Evolutionary conservation across 2,797 vertebrate genomes (phyloP).

Genomic region (Argyrosomus regius): DNA sequence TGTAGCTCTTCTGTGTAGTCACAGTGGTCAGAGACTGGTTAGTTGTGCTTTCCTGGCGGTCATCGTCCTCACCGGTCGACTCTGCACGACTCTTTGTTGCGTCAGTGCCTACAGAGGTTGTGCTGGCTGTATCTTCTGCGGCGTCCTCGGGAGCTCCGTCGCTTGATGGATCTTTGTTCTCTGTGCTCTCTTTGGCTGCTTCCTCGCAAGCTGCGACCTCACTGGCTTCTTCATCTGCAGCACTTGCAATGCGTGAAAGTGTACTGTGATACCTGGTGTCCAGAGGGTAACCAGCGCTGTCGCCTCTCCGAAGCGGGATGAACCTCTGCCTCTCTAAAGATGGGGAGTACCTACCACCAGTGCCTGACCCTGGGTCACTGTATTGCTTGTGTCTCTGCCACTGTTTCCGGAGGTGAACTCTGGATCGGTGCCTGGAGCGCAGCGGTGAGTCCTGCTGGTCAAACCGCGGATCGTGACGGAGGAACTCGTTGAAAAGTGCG

Average conservation of each 20-base stretch:
- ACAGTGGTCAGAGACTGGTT: conserved; percentile 29
- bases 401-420: conserved; percentile 93
- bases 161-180: conserved; percentile 41
- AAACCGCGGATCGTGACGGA: conserved; percentile 95
- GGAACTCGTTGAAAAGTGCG: conserved; percentile 95
- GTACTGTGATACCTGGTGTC: conserved; percentile 90
- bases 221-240: conserved; percentile 89
- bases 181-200: conserved; percentile 45
- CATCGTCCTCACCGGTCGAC: not conserved
- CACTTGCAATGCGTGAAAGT: conserved; percentile 89
- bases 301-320: conserved; percentile 80
- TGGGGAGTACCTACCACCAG: conserved; percentile 77
- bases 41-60: conserved; percentile 63
- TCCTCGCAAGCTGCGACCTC: conserved; percentile 77
- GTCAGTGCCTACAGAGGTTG: conserved; percentile 29
- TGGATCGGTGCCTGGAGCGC: conserved; percentile 89
- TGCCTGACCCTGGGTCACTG: conserved; percentile 92
- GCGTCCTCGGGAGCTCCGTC: conserved; percentile 13
- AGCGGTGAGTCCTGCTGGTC: conserved; percentile 90
- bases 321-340: conserved; percentile 86
- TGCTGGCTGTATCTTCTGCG: conserved; percentile 1
- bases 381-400: conserved; percentile 97
- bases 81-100: conserved; percentile 23
- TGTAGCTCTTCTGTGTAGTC: conserved; percentile 34
- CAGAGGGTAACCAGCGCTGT: conserved; percentile 86